Conservation (phyloP, 2,113 vertebrate species). For the Atractosteus spatula region DNA sequence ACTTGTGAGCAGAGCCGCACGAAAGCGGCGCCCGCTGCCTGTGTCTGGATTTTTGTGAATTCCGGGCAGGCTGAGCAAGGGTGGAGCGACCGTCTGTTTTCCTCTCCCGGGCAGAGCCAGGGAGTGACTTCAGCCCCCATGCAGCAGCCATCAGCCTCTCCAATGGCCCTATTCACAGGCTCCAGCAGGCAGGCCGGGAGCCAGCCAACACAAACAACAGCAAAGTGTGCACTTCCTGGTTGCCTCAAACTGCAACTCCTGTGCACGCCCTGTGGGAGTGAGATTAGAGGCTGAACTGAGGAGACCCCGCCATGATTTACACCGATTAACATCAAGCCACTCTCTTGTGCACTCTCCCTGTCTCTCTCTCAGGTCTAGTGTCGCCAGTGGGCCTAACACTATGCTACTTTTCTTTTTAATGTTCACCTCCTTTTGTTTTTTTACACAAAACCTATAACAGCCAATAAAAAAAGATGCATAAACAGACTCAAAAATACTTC, state of each 20-base stretch:
- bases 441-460: too few relatives aligned
- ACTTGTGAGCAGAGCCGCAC: neutral
- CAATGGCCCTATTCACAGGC: neutral
- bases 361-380: neutral
- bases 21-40: neutral
- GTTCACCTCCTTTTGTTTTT: too few relatives aligned
- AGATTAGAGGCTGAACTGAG: slow-evolving; percentile 45
- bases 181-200: neutral
- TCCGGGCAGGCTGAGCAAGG: slow-evolving; percentile 3
- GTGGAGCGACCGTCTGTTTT: slow-evolving; percentile 3
- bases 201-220: slow-evolving; percentile 41
- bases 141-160: neutral
- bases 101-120: neutral
- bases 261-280: slow-evolving; percentile 38
- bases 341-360: neutral
- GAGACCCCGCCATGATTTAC: too few relatives aligned
- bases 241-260: slow-evolving; percentile 19
- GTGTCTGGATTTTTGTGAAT: neutral
- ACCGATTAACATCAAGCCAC: too few relatives aligned
- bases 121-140: neutral
- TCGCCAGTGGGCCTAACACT: too few relatives aligned
- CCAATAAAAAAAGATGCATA: too few relatives aligned
- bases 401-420: too few relatives aligned
- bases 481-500: too few relatives aligned
- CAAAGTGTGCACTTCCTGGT: slow-evolving; percentile 52